Conservation (phyloP, 2,113 vertebrate genomes). For the Bagarius yarrelli region DNA sequence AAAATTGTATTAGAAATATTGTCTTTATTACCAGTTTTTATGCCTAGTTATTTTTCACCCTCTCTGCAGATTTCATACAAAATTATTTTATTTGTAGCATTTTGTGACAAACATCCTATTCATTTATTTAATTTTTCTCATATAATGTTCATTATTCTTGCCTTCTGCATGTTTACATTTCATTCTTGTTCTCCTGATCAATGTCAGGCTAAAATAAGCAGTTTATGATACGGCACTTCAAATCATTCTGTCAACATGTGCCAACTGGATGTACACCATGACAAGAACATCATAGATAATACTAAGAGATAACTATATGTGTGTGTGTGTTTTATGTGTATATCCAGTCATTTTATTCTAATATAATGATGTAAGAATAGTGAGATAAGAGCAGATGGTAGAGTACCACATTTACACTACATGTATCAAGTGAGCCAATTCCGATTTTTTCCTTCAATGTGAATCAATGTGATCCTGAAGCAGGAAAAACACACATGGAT, state of each 20-base stretch:
- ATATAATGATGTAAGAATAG: neutral
- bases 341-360: neutral
- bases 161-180: too few relatives aligned
- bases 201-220: neutral
- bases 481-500: too few relatives aligned
- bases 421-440: too few relatives aligned
- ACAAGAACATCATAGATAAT: conserved; percentile 13
- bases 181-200: neutral
- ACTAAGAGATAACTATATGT: neutral
- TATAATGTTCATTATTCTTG: neutral
- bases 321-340: neutral
- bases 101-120: neutral
- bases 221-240: neutral
- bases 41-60: too few relatives aligned
- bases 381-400: neutral
- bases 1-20: too few relatives aligned
- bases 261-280: neutral
- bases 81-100: neutral
- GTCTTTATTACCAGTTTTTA: too few relatives aligned
- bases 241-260: neutral
- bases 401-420: too few relatives aligned
- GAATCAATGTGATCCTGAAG: too few relatives aligned
- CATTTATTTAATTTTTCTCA: neutral
- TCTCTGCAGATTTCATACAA: neutral
- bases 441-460: too few relatives aligned